Conservation (phyloP, 2,797 vertebrate genomes). For the Brachyalestes nurse region DNA sequence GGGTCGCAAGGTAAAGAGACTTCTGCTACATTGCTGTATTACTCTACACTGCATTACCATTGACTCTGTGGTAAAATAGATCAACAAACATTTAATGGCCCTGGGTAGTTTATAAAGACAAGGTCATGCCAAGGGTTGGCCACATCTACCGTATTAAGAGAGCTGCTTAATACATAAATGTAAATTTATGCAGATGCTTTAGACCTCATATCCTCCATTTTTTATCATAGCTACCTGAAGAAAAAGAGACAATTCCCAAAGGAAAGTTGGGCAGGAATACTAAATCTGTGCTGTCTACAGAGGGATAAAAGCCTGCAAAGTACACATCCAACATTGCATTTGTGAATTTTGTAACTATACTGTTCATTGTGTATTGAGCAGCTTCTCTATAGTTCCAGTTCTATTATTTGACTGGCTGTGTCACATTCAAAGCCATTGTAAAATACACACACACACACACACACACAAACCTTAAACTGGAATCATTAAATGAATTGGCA, state of each 20-base stretch:
- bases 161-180: conserved; percentile 13
- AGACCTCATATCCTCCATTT: conserved; percentile 12
- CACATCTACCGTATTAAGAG: conserved; percentile 13
- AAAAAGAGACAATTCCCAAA: conserved; percentile 1
- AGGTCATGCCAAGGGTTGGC: conserved; percentile 2
- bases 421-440: no score
- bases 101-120: conserved; percentile 4
- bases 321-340: background rate
- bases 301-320: background rate
- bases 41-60: background rate
- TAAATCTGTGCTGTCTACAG: background rate
- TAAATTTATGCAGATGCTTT: conserved; percentile 34
- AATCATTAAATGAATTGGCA: no score
- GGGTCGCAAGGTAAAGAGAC: conserved; percentile 84
- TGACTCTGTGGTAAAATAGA: background rate
- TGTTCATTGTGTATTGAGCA: background rate
- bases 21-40: background rate
- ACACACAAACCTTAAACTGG: no score
- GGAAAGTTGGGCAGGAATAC: background rate
- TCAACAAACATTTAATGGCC: background rate
- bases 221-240: background rate
- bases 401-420: no score
- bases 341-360: background rate
- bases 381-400: background rate
- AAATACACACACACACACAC: no score